Percentiles rank a stretch among this genome's conserved stretches.
phyloP scores from a whole-genome alignment of 2,113 vertebrate species.

The Himantopus leucocephalus region DNA sequence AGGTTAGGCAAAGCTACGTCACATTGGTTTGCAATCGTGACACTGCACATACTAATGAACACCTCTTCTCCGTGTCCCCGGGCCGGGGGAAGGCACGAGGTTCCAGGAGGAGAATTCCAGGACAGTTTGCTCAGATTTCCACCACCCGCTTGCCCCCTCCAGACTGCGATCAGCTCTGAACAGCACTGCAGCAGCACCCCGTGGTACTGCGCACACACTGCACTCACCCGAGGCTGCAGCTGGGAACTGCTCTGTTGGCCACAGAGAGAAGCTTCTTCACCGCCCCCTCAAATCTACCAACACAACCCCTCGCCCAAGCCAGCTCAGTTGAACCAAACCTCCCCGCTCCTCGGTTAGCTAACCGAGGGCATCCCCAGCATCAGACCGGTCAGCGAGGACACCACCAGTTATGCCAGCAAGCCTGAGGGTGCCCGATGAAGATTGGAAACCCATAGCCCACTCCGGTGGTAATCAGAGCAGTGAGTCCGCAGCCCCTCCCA shows the following conservation, averaged over 20 bases:
- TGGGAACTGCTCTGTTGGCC: background rate
- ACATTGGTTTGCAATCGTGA: fast-evolving
- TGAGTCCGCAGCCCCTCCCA: background rate
- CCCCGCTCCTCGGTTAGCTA: fast-evolving
- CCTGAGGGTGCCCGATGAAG: fast-evolving
- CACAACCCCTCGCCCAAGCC: fast-evolving
- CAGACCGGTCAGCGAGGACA: background rate
- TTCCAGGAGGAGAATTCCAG: background rate
- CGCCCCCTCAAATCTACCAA: background rate
- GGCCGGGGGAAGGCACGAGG: background rate
- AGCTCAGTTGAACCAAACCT: background rate
- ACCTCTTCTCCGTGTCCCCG: fast-evolving
- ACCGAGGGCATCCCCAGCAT: background rate
- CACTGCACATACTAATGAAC: fast-evolving
- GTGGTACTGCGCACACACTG: conserved; percentile 38
- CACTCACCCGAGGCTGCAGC: background rate
- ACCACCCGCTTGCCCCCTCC: background rate
- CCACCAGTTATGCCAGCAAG: fast-evolving
- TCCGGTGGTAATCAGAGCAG: fast-evolving
- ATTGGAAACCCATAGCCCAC: fast-evolving
- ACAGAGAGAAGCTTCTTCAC: background rate
- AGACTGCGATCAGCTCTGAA: fast-evolving
- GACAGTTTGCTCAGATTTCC: background rate
- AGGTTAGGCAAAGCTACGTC: background rate
- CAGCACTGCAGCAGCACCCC: conserved; percentile 57